Percentiles rank a stretch among this genome's conserved stretches.
Evolutionary conservation across 2,113 vertebrate genomes (phyloP).

Genomic region (Carettochelys insculpta): DNA sequence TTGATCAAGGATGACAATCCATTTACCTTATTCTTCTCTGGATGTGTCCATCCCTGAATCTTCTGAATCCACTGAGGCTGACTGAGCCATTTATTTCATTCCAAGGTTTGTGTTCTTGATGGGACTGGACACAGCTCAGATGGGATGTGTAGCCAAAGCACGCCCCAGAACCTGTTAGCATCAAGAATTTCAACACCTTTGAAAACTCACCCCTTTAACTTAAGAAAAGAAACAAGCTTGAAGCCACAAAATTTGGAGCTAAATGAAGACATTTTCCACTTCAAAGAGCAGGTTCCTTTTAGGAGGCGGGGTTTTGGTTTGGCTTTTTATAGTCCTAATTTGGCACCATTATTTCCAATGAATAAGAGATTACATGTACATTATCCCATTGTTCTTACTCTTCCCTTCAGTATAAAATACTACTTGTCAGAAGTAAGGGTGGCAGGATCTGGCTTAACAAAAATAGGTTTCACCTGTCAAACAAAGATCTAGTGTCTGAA

Average conservation of each 20-base stretch:
- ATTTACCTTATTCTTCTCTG: neutral
- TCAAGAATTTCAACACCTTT: neutral
- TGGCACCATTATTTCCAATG: neutral
- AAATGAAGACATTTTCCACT: neutral
- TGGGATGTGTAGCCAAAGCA: neutral
- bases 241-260: neutral
- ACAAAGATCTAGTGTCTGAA: too few species aligned
- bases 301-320: neutral
- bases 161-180: neutral
- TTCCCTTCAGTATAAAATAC: neutral
- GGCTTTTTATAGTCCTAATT: neutral
- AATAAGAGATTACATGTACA: neutral
- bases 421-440: too few species aligned
- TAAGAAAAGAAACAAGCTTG: neutral
- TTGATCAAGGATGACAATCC: constrained; percentile 48
- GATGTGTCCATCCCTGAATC: neutral
- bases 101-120: neutral
- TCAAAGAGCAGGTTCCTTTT: neutral
- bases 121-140: neutral
- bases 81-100: neutral
- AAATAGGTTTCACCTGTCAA: neutral
- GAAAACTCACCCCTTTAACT: neutral
- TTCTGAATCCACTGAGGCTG: neutral
- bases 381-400: neutral
- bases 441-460: neutral